Evolutionary conservation across 2,797 vertebrate species (phyloP).

Genomic region (Nannoperca australis): DNA sequence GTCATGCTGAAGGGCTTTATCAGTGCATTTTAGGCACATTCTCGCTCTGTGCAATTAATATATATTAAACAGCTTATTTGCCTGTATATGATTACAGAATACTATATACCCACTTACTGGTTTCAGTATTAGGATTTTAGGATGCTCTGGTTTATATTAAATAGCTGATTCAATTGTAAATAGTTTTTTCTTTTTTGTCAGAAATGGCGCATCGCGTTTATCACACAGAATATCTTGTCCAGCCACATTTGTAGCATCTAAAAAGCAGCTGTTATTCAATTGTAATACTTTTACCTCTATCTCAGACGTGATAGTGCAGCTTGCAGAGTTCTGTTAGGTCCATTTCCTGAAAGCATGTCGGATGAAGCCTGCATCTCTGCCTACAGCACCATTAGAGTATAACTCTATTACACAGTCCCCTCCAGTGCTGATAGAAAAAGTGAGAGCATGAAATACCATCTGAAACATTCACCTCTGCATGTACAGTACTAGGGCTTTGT

Average conservation of each 20-base stretch:
- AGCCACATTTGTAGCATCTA: constrained; percentile 47
- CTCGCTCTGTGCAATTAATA: constrained; percentile 35
- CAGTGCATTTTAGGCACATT: constrained; percentile 41
- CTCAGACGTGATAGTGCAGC: constrained; percentile 49
- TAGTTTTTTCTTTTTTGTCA: constrained; percentile 31
- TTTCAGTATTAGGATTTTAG: constrained; percentile 28
- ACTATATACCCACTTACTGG: background rate
- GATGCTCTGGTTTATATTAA: constrained; percentile 44
- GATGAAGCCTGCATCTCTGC: constrained; percentile 64
- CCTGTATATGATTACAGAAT: constrained; percentile 14
- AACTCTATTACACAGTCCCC: constrained; percentile 71
- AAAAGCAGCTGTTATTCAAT: constrained; percentile 66
- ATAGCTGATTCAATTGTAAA: constrained; percentile 38
- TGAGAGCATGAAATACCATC: constrained; percentile 51
- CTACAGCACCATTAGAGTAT: constrained; percentile 63
- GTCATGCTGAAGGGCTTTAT: constrained; percentile 48
- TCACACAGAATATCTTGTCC: constrained; percentile 43
- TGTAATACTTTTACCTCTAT: constrained; percentile 68
- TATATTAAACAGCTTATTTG: constrained; percentile 17
- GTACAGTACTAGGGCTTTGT: constrained; percentile 26
- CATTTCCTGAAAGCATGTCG: constrained; percentile 70
- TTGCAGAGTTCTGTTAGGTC: constrained; percentile 65
- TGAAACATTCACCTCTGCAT: constrained; percentile 61
- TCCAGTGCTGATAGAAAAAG: constrained; percentile 47
- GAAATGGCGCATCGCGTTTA: constrained; percentile 46